Evolutionary conservation across 2,797 vertebrate species (phyloP), one percentile per base, ranked within the genome.

Genomic region (Melanotaenia nigrans): DNA sequence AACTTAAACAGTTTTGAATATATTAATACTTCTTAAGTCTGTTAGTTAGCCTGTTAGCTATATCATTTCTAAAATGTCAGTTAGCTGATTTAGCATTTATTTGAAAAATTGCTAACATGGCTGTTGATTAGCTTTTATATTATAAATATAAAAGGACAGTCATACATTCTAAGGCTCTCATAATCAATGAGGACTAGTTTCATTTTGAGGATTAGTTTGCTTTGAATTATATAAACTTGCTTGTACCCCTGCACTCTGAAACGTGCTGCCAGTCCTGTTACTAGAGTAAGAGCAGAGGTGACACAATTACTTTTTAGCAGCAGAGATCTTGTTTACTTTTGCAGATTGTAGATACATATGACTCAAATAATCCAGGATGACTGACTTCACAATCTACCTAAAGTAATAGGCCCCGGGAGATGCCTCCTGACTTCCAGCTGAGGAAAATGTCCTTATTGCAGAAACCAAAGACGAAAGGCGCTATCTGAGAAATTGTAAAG

Each of bases 331-430:
- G 71, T 84, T 87, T 83, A 71, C 64, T 68, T 67, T 68, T 61
- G 68, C 55, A 7, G 36, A 70, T 68, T 73, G 68, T 36, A 74
- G 63, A 79, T 67, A 45, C 45, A 53, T 38, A 79, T 1, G 3
- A 13, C 65, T 77, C 61, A 81, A 80, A 83, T 83, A 85, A 18
- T 63, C 66, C 58, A 61, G 69, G 67, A 62, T 69, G 65, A 67
- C 80, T 62, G 71, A 74, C 77, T 77, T 60, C n/a, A 58, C 61
- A 68, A 59, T 82, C 65, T 84, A 63, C 78, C 81, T 71, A 81
- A 84, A 67, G 61, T 47, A 81, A 78, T 80, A 61, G 69, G 42
- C 60, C 45, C n/a, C 49, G 16, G 58, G 53, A 79, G 81, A 85
- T 73, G 78, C 77, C 65, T 65, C 3, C 8, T 42, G 47, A 72